Conservation (phyloP, 1,140 invertebrate species). For the Acromyrmex heyeri region DNA sequence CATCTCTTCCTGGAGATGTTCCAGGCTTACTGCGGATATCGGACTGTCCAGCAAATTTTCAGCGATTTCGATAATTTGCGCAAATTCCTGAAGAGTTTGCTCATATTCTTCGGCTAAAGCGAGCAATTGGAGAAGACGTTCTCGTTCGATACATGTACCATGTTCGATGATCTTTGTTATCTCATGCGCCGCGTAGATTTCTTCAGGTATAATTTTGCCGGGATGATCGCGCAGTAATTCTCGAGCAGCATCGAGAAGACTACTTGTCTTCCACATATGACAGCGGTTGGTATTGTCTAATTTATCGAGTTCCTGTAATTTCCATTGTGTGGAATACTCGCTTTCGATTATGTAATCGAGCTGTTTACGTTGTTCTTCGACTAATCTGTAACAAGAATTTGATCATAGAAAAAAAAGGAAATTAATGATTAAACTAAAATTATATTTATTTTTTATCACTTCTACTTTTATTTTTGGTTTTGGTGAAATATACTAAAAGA, state of each 20-base stretch:
- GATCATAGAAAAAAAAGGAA: not conserved
- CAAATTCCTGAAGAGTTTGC: constrained; percentile 94
- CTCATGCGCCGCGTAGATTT: constrained; percentile 89
- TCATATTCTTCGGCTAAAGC: constrained; percentile 94
- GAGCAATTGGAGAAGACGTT: constrained; percentile 91
- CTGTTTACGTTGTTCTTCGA: constrained; percentile 87
- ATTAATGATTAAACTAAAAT: not conserved
- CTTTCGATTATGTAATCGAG: constrained; percentile 88
- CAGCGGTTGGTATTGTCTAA: constrained; percentile 88
- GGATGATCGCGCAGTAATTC: constrained; percentile 89
- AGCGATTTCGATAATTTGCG: constrained; percentile 93
- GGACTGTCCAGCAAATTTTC: constrained; percentile 92
- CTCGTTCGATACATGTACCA: constrained; percentile 90
- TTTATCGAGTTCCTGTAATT: constrained; percentile 89
- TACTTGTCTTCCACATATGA: constrained; percentile 85
- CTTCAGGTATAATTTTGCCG: constrained; percentile 89
- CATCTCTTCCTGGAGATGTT: constrained; percentile 94
- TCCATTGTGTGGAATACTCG: constrained; percentile 88
- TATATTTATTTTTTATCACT: not conserved
- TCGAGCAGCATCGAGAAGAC: constrained; percentile 87
- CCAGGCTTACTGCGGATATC: constrained; percentile 91
- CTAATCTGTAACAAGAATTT: constrained; percentile 76
- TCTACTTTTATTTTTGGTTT: constrained; percentile 12
- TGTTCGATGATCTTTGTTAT: constrained; percentile 90
- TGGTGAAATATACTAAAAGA: not conserved